Evolutionary conservation across 2,888 invertebrate species (phyloP), one percentile per base, ranked within the genome.

Genomic region (Acleris cristana): DNA sequence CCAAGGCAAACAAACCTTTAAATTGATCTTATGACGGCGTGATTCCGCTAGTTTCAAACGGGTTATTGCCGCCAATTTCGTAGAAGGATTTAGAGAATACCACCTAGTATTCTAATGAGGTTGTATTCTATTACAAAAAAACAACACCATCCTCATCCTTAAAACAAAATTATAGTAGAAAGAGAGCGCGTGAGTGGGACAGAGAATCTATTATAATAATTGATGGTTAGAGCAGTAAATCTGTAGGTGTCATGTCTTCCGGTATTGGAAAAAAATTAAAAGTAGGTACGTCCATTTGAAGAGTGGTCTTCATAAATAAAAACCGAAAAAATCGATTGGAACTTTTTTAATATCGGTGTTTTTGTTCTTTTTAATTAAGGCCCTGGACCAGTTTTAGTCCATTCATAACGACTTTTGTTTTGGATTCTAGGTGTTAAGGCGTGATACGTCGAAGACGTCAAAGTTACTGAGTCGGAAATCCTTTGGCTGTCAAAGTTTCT

Each of bases 241-340:
- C 80, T 77, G 72, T 71, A 85, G 85, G 88, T 86, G 88, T 86
- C 86, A 85, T 82, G 83, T 85, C 85, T 89, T 88, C 86, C 87
- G 87, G 87, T 86, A 74, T 76, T 70, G 73, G 78, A 79, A 79
- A 79, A 81, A 82, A 79, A 77, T 73, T 77, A 80, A 75, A 69
- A 64, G 60, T 57, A 56, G 62, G 30, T 57, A 56, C 64, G 30
- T 55, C 65, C 56, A 67, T 56, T 64, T 63, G 59, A 68, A 64
- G 69, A 70, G 67, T 65, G 59, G 61, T 44, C 49, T 49, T 62
- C 62, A 45, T 67, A 63, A 63, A 67, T 62, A 58, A 63, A 62
- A 67, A 61, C 53, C 26, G 51, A 60, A 64, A 64, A 69, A 64
- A 65, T 65, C 69, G 53, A 56, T 54, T 62, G 19, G 30, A 60